Base-by-base conservation (phyloP, 2,797 vertebrate species). In the Sebastiscus tertius region DNA sequence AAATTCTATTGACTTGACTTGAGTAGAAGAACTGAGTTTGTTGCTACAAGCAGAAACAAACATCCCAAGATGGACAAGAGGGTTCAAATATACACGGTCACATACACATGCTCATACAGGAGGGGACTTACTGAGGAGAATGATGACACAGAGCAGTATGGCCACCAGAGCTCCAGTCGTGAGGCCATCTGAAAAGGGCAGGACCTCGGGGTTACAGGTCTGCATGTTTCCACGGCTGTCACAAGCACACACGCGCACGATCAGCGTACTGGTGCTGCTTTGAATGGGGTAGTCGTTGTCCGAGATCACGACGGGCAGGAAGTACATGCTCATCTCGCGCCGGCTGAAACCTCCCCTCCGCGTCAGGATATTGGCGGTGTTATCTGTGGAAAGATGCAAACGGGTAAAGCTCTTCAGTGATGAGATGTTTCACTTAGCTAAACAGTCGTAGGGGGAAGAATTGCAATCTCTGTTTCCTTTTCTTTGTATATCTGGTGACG, bases 271-370 rank as follows among this genome's bases (percentile, higher is more conserved):
- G 0, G 98, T 99, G 95, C 98, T 99, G 95, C 97, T 98, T 94
- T 98, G 97, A 39, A 98, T 97, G 1, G 98, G 98, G 87, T 97
- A 98, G 87, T 98, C 97, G 0, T 97, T 98, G 92, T 99, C 98
- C 0, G 98, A 99, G 86, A 99, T 99, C 81, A 99, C 97, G 26
- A 99, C 97, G 0, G 98, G 98, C 70, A 99, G 93, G 77, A 98
- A 95, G 82, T 99, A 99, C 68, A 96, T 94, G 81, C 95, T 98
- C 92, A 97, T 97, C 95, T 99, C 97, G 1, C 97, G 96, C 6
- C 98, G 95, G 49, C 96, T 98, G 92, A 99, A 99, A 6, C 98
- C 97, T 20, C 97, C 97, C 70, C 97, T 95, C 73, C 97, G 96
- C 0, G 98, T 99, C 95, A 98, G 86, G 93, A 99, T 99, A 77